Evolutionary conservation across 2,888 invertebrate genomes (phyloP).

Genomic region (Megaustenia siamemsis): DNA sequence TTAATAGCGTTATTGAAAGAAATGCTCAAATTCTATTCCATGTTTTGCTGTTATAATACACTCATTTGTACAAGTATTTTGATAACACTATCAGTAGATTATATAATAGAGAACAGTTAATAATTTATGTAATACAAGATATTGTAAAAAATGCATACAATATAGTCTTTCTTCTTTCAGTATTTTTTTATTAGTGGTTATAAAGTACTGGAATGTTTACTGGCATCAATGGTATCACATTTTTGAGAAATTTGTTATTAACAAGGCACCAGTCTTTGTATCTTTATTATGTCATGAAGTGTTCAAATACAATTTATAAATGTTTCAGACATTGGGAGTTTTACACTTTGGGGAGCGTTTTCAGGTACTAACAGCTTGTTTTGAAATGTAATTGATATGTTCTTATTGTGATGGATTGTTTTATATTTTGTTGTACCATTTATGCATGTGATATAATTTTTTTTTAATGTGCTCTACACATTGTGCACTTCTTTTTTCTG

Average conservation of each 20-base stretch:
- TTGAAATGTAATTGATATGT: not conserved
- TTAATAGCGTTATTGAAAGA: not conserved
- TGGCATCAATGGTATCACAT: too few species aligned
- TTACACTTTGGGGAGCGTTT: conserved; percentile 78
- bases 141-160: too few species aligned
- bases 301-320: conserved; percentile 32
- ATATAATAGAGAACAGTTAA: too few species aligned
- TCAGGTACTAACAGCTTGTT: conserved; percentile 68
- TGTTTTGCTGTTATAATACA: not conserved
- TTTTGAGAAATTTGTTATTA: too few species aligned
- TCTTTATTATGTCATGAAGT: too few species aligned
- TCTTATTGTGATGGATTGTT: not conserved
- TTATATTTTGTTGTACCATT: not conserved
- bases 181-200: too few species aligned
- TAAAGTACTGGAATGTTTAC: too few species aligned
- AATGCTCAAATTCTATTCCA: not conserved
- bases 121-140: too few species aligned
- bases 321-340: conserved; percentile 76
- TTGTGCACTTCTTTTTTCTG: too few species aligned
- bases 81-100: too few species aligned
- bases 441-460: not conserved
- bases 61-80: not conserved
- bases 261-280: too few species aligned
- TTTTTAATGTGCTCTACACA: not conserved
- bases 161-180: too few species aligned